A percentile compares a stretch with the other conserved stretches of the same genome.
These are phyloP conservation scores for Ruditapes philippinarum DNA, from an alignment of 1,140 invertebrate genomes.

Conservation along the genomic window DNA sequence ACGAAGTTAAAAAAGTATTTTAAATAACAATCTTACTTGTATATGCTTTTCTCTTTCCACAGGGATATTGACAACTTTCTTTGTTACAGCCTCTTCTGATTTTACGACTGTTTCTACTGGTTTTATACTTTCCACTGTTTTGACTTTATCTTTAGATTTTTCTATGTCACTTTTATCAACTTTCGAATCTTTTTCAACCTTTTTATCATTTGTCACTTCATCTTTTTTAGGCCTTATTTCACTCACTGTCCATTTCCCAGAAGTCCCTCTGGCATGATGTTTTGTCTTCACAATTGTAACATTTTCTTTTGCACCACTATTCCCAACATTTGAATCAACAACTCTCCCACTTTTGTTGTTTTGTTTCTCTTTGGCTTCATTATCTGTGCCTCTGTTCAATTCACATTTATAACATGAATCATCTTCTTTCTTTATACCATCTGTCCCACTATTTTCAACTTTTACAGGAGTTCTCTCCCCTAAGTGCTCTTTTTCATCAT, in stretches of 20 bases:
- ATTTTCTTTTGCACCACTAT: not conserved
- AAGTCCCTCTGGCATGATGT: slow-evolving; percentile 44
- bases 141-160: not conserved
- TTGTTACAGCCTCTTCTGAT: not conserved
- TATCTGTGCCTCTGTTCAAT: not conserved
- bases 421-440: too few relatives aligned
- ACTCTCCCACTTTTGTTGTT: not conserved
- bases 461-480: too few relatives aligned
- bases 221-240: slow-evolving; percentile 22
- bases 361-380: not conserved
- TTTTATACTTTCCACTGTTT: not conserved
- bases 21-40: slow-evolving; percentile 90
- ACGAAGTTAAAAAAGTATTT: too few relatives aligned
- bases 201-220: not conserved
- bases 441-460: not conserved
- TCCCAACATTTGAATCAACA: not conserved
- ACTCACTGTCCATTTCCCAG: slow-evolving; percentile 25
- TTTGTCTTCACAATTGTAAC: not conserved
- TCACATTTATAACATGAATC: slow-evolving; percentile 4
- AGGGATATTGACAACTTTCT: slow-evolving; percentile 90
- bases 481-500: slow-evolving; percentile 34
- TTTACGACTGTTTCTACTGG: not conserved
- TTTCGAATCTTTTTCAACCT: not conserved
- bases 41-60: slow-evolving; percentile 93
- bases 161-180: slow-evolving; percentile 34